Conservation (phyloP, 2,888 invertebrate species). For the Eurytoma adleriae region DNA sequence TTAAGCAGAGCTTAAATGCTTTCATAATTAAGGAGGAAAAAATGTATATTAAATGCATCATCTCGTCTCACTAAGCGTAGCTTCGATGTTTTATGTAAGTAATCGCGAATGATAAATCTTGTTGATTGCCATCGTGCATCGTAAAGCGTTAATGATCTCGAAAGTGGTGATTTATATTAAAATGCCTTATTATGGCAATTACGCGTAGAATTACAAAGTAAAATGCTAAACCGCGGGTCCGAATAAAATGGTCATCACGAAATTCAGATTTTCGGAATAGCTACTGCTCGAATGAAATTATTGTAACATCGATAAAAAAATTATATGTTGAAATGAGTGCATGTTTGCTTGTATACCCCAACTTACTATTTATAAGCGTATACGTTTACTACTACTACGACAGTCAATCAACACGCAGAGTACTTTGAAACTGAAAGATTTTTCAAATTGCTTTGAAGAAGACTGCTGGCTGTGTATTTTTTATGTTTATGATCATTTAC, state of each 20-base stretch:
- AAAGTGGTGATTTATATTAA: constrained; percentile 33
- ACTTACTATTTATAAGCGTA: constrained; percentile 2
- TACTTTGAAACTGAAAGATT: constrained; percentile 16
- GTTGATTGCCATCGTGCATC: constrained; percentile 24
- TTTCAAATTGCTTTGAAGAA: constrained; percentile 24
- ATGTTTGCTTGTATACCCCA: neutral
- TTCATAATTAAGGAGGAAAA: neutral
- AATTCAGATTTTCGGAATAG: neutral
- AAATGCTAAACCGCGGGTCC: neutral
- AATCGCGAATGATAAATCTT: constrained; percentile 11
- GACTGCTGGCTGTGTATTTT: constrained; percentile 54
- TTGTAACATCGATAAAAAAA: neutral
- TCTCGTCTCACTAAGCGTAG: neutral
- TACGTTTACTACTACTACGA: neutral
- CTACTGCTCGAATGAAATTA: constrained; percentile 9
- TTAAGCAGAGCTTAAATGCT: neutral
- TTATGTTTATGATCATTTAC: neutral
- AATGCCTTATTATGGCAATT: constrained; percentile 18
- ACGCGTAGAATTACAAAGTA: neutral
- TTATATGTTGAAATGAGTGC: neutral
- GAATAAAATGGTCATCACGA: neutral
- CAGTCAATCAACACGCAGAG: neutral
- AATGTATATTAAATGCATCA: neutral
- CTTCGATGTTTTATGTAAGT: neutral
- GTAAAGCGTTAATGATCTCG: constrained; percentile 40